Conservation (phyloP, 2,888 invertebrate genomes). For the Odontothrips loti region DNA sequence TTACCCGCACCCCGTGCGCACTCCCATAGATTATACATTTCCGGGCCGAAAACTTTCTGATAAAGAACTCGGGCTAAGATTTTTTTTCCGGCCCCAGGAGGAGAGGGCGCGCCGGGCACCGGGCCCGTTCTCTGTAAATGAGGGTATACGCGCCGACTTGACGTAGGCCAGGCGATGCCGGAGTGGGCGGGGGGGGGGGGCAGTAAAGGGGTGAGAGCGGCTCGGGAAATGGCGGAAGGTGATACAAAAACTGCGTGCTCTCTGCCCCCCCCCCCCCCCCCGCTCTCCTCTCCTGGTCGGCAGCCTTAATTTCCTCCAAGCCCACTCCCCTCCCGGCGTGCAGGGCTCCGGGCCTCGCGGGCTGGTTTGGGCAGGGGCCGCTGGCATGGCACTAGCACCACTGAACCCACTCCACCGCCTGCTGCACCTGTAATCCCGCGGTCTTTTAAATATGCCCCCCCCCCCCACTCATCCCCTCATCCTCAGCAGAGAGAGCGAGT, state of each 20-base stretch:
- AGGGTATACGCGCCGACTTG: background rate
- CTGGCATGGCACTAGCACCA: no score
- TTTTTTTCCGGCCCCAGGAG: background rate
- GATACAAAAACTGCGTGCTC: background rate
- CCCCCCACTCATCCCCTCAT: no score
- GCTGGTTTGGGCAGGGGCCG: no score
- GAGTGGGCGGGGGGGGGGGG: background rate
- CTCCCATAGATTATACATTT: slow-evolving; percentile 13
- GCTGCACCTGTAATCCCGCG: no score
- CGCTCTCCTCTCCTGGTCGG: background rate
- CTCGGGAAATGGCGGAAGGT: background rate
- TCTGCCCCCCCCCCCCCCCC: no score
- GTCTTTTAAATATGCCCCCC: no score
- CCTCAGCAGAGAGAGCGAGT: no score
- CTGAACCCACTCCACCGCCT: no score
- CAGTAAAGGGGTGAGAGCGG: background rate
- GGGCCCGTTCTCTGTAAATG: background rate
- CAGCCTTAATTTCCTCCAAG: no score
- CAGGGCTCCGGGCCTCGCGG: no score
- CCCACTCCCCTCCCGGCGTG: no score
- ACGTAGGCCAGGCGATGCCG: background rate
- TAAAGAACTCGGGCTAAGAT: slow-evolving; percentile 4
- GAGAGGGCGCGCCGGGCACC: no score
- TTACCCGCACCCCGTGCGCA: background rate
- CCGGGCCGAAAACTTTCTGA: background rate